phyloP scores from a whole-genome alignment of 2,888 invertebrate species.

The Eutolmus rufibarbis region DNA sequence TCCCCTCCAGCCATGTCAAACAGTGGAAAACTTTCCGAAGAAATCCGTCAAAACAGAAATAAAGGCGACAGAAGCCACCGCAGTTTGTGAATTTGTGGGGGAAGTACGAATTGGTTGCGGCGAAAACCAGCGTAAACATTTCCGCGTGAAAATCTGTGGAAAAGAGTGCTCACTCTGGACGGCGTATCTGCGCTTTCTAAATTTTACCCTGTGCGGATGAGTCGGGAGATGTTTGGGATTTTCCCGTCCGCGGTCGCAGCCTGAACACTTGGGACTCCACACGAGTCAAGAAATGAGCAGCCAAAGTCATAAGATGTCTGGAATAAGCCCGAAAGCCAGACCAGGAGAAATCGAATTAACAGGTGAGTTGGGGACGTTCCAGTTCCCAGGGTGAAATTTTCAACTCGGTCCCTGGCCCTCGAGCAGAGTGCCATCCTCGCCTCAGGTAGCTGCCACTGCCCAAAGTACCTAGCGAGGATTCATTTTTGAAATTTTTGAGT shows the following conservation, averaged over 20 bases:
- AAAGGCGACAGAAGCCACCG: neutral
- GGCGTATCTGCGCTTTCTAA: neutral
- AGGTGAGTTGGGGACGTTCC: constrained; percentile 56
- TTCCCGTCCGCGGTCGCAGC: neutral
- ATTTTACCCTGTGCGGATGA: neutral
- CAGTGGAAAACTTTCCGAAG: neutral
- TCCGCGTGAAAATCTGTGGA: neutral
- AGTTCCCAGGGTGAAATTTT: too few species aligned
- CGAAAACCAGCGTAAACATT: neutral
- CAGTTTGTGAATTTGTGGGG: neutral
- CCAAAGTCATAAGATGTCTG: constrained; percentile 64
- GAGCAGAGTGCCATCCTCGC: too few species aligned
- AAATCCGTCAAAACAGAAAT: neutral
- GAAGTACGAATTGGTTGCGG: neutral
- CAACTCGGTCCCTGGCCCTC: too few species aligned
- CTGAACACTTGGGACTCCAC: neutral
- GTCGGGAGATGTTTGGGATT: neutral
- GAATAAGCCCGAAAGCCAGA: constrained; percentile 64
- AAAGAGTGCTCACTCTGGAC: neutral
- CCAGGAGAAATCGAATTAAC: constrained; percentile 70
- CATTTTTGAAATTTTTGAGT: too few species aligned
- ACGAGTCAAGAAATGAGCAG: constrained; percentile 57
- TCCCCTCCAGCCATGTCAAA: neutral
- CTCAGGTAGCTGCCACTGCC: too few species aligned
- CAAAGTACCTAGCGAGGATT: too few species aligned